Conservation (phyloP, 2,797 vertebrate genomes). For the Cyprinodon diabolis region DNA sequence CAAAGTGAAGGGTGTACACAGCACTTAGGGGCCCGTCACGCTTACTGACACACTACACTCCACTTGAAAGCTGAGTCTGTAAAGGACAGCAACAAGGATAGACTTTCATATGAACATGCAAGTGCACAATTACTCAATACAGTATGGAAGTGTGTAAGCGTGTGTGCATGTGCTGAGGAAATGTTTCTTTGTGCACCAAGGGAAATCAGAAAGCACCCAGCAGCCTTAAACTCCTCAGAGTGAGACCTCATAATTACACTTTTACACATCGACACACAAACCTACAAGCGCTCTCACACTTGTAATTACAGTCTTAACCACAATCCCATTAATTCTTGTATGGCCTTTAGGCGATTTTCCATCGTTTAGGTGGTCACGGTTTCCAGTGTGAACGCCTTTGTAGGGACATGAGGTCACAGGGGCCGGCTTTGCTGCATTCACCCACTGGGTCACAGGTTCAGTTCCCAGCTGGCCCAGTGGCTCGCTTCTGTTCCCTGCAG, state of each 20-base stretch:
- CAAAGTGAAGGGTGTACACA: neutral
- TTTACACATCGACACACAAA: slow-evolving; percentile 51
- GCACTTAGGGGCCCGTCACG: neutral
- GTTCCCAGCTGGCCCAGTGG: slow-evolving; percentile 50
- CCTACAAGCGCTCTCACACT: slow-evolving; percentile 43
- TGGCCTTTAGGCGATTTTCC: slow-evolving; percentile 74
- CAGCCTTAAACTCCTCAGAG: slow-evolving; percentile 61
- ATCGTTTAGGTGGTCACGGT: slow-evolving; percentile 71
- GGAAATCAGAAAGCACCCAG: slow-evolving; percentile 75
- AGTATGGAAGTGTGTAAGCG: neutral
- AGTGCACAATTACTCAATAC: neutral
- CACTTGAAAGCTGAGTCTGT: slow-evolving; percentile 2
- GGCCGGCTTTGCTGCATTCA: slow-evolving; percentile 43
- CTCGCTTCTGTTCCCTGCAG: slow-evolving; percentile 38
- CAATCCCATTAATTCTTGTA: slow-evolving; percentile 73
- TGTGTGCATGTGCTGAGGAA: slow-evolving; percentile 31
- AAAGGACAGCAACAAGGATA: slow-evolving; percentile 22
- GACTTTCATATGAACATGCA: slow-evolving; percentile 9
- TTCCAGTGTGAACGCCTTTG: slow-evolving; percentile 58
- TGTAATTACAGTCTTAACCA: slow-evolving; percentile 69
- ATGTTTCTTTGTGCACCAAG: slow-evolving; percentile 61
- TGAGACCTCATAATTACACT: slow-evolving; percentile 75
- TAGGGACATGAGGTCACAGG: slow-evolving; percentile 57
- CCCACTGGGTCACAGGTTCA: slow-evolving; percentile 58
- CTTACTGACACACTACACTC: slow-evolving; percentile 11